Evolutionary conservation across 2,797 vertebrate species (phyloP).

Genomic region (Cynopterus sphinx): DNA sequence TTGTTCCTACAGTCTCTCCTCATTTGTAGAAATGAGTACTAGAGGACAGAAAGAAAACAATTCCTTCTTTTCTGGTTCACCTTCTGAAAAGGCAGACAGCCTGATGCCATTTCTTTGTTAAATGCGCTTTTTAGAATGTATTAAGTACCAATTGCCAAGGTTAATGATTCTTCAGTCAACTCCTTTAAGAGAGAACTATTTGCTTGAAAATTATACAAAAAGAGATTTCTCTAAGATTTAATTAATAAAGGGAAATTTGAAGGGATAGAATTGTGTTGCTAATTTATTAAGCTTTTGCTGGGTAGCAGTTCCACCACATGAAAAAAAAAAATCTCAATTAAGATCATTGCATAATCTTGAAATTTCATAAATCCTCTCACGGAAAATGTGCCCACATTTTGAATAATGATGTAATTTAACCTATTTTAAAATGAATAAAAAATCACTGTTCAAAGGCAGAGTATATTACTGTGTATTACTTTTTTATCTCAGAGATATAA

Average conservation of each 20-base stretch:
- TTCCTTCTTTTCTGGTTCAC: neutral
- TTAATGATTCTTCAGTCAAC: neutral
- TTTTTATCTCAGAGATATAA: neutral
- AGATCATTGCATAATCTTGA: conserved; percentile 40
- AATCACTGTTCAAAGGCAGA: neutral
- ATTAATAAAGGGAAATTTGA: conserved; percentile 47
- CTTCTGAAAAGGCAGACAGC: neutral
- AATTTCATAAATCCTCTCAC: neutral
- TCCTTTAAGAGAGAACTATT: neutral
- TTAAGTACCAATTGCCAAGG: neutral
- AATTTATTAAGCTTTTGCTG: conserved; percentile 37
- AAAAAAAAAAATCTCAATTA: neutral
- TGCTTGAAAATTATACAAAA: neutral
- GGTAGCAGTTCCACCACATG: neutral
- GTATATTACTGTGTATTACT: neutral
- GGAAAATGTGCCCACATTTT: conserved; percentile 25
- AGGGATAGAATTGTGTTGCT: conserved; percentile 26
- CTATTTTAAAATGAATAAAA: neutral
- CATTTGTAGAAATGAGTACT: neutral
- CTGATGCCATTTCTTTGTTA: neutral
- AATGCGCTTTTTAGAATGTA: neutral
- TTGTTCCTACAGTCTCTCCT: neutral
- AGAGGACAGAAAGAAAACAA: neutral
- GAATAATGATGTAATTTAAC: conserved; percentile 34
- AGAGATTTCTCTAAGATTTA: neutral